A percentile compares a stretch with the other conserved stretches of the same genome.
Evolutionary conservation across 1,140 invertebrate genomes (phyloP).

Genomic region (Coboldia fuscipes): DNA sequence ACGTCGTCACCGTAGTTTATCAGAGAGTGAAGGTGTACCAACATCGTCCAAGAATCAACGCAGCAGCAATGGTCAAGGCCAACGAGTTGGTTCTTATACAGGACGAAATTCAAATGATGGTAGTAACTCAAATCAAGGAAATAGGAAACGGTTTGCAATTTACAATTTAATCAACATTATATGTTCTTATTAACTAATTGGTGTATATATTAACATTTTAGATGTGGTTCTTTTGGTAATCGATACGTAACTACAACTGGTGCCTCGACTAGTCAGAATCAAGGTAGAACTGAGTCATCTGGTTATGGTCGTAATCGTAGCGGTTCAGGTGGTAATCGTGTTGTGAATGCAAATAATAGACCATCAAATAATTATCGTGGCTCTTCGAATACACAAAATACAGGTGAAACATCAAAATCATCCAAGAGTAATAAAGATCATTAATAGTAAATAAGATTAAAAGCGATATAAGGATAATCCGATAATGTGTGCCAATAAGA

Average conservation of each 20-base stretch:
- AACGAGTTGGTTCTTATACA: not conserved
- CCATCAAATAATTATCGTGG: constrained; percentile 10
- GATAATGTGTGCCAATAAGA: no score
- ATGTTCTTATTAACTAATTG: not conserved
- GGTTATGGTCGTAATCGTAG: constrained; percentile 22
- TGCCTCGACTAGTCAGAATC: constrained; percentile 10
- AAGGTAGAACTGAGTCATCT: constrained; percentile 16
- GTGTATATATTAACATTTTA: not conserved
- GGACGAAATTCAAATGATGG: not conserved
- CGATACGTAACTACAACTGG: constrained; percentile 18
- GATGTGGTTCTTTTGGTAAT: constrained; percentile 7
- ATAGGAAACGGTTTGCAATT: no score
- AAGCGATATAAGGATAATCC: no score
- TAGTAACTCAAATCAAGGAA: no score
- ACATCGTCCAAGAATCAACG: constrained; percentile 6
- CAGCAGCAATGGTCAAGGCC: not conserved
- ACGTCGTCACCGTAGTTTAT: constrained; percentile 32
- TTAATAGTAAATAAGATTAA: no score
- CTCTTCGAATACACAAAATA: no score
- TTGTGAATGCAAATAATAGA: constrained; percentile 12
- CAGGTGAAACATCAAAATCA: no score
- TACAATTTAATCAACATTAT: not conserved
- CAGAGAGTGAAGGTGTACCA: constrained; percentile 25
- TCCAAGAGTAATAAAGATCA: no score
- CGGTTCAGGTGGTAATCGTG: constrained; percentile 18